Percentiles rank a stretch among this genome's conserved stretches.
phyloP scores from a whole-genome alignment of 1,140 invertebrate genomes.

The Lepidurus arcticus region DNA sequence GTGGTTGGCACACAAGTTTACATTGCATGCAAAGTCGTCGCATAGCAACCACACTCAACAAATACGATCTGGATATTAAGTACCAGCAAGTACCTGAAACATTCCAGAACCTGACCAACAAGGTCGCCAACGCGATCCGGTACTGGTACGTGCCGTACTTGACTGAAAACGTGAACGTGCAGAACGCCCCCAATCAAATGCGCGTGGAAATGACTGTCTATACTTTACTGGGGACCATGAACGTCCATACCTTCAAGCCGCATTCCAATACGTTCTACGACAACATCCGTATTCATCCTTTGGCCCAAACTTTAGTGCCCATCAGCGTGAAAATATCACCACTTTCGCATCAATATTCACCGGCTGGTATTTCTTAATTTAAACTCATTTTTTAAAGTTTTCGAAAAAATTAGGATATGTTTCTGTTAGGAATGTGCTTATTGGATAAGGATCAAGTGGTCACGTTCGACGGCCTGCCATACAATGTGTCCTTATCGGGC shows the following conservation, averaged over 20 bases:
- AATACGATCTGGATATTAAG: constrained; percentile 27
- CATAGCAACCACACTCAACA: constrained; percentile 31
- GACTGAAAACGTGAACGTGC: constrained; percentile 31
- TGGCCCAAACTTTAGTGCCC: constrained; percentile 27
- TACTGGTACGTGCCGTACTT: constrained; percentile 30
- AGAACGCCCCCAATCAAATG: constrained; percentile 24
- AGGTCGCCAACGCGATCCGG: constrained; percentile 28
- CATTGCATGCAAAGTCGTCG: constrained; percentile 30
- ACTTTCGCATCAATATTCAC: constrained; percentile 10
- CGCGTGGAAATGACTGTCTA: constrained; percentile 26
- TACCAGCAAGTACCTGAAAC: constrained; percentile 34
- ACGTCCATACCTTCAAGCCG: constrained; percentile 30
- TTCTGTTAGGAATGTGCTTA: constrained; percentile 34
- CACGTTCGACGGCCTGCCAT: constrained; percentile 36
- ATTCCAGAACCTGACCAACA: constrained; percentile 29
- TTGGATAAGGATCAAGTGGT: constrained; percentile 32
- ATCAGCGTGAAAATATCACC: constrained; percentile 11
- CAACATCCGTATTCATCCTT: constrained; percentile 29
- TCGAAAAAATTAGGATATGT: neutral
- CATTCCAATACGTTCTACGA: constrained; percentile 30
- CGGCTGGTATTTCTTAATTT: neutral
- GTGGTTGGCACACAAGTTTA: constrained; percentile 23
- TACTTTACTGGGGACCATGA: constrained; percentile 28
- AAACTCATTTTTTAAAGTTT: neutral
- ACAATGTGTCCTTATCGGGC: constrained; percentile 30